Base-by-base conservation (phyloP, 2,888 invertebrate species). In the Oasisia sp. region DNA sequence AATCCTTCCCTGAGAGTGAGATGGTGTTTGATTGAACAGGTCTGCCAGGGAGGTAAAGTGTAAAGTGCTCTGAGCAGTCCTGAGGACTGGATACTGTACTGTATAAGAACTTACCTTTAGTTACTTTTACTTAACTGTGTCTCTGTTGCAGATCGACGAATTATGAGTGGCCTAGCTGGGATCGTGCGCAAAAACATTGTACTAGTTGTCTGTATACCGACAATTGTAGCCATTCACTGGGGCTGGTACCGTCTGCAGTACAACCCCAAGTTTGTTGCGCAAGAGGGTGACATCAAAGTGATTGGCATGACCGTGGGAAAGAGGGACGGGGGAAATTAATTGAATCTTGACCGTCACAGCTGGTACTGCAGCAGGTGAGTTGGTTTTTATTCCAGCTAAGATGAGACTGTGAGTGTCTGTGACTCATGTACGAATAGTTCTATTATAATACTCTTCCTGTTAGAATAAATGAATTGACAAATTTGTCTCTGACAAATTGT, bases 211-310 rank as follows among this genome's bases (percentile, higher is more conserved):
- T 74, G 74, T 74, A 74, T 74, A 19, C 74, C 74, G 19, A 27
- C 74, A 74, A 74, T 74, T 27, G 74, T 27, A 27, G 74, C 74
- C 74, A 74, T 74, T 74, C 74, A 74, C 27, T 74, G 74, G 74
- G 74, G 74, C 74, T 74, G 74, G 74, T 74, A 74, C 27, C 74
- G 74, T 74, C 74, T 74, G 74, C 74, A 74, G 74, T 74, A 27
- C 74, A 74, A 74, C 1, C 27, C 74, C 74, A 74, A 74, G 74
- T 74, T 74, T 74, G 74, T 74, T 19, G 19, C 74, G 3, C 74
- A 74, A 74, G 74, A 74, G 19, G 74, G 74, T 74, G 74, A 74
- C 74, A 74, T 74, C 74, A 74, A 74, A 74, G 74, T 74, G 74
- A 74, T 74, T 74, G 74, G 74, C 27, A 74, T 74, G 74, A 27